Percentiles rank a stretch among this genome's conserved stretches.
Conservation (phyloP, 2,888 invertebrate genomes). For the Tipula confusa region DNA sequence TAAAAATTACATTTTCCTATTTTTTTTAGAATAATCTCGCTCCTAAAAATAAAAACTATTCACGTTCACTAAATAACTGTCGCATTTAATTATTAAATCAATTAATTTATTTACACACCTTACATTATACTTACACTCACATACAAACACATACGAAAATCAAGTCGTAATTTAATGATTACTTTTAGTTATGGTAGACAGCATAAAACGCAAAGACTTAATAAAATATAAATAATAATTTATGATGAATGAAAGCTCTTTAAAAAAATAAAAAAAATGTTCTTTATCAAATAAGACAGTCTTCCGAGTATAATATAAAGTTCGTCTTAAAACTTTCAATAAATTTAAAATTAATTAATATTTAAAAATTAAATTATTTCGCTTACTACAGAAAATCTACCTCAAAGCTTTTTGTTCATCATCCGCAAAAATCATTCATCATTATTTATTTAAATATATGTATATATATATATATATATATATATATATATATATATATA, state of each 20-base stretch:
- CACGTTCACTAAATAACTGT: not conserved
- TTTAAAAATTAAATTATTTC: not conserved
- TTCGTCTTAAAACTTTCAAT: not conserved
- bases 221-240: not conserved
- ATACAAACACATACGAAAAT: not conserved
- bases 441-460: too few species aligned
- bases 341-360: not conserved
- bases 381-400: slow-evolving; percentile 25
- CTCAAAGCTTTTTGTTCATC: slow-evolving; percentile 3
- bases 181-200: not conserved
- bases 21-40: slow-evolving; percentile 14
- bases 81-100: not conserved
- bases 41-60: not conserved
- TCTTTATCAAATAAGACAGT: not conserved
- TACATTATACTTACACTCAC: not conserved
- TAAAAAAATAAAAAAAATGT: not conserved
- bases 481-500: too few species aligned
- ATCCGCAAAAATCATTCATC: not conserved
- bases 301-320: not conserved
- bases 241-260: not conserved
- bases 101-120: not conserved
- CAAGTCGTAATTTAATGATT: not conserved
- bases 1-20: not conserved
- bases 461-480: too few species aligned
- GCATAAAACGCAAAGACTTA: not conserved